A percentile compares a stretch with the other conserved stretches of the same genome.
Conservation (phyloP, 2,113 vertebrate genomes). For the Nothocercus julius region DNA sequence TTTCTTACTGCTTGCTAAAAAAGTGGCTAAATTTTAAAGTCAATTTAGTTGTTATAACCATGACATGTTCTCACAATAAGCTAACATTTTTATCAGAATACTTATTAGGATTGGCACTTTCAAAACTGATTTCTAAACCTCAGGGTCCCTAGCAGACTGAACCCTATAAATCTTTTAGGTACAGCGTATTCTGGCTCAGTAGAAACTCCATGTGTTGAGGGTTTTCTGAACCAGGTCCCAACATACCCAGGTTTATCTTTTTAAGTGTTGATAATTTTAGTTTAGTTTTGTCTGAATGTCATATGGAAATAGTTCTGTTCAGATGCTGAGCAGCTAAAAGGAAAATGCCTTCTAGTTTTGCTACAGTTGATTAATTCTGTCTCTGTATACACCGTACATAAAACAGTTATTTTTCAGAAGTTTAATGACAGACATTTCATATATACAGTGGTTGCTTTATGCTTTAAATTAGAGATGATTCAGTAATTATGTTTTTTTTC, state of each 20-base stretch:
- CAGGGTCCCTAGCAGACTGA: not conserved
- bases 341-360: not conserved
- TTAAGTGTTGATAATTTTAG: not conserved
- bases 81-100: not conserved
- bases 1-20: not conserved
- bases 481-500: not conserved
- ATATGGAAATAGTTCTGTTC: not conserved
- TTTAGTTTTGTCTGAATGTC: not conserved
- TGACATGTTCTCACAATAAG: not conserved
- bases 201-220: not conserved
- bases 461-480: conserved; percentile 22
- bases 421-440: conserved; percentile 21
- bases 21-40: not conserved
- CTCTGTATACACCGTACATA: not conserved
- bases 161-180: not conserved
- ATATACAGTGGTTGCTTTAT: not conserved
- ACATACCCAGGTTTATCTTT: not conserved
- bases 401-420: conserved; percentile 1
- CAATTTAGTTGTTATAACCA: not conserved
- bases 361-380: not conserved
- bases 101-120: not conserved
- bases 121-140: not conserved
- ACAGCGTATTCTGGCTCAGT: not conserved
- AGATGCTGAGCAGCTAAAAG: not conserved
- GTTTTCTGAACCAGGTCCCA: not conserved